phyloP scores from a whole-genome alignment of 2,797 vertebrate species.

The Macroramphosus scolopax region DNA sequence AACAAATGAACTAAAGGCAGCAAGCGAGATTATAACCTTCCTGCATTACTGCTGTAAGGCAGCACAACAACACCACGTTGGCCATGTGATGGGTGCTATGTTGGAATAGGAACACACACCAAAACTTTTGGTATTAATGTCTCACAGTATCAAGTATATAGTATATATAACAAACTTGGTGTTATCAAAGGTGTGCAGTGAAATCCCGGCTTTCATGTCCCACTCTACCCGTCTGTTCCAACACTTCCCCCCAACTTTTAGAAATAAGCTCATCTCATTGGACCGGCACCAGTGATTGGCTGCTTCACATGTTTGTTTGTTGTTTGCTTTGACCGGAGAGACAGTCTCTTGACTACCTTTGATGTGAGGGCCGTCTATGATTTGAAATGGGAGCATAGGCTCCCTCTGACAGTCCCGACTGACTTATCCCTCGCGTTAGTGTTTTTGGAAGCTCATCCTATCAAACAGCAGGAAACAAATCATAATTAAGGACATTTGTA shows the following conservation, averaged over 20 bases:
- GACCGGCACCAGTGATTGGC: slow-evolving; percentile 56
- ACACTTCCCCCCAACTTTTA: slow-evolving; percentile 54
- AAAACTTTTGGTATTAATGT: no score
- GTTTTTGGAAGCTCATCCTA: slow-evolving; percentile 69
- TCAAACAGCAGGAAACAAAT: slow-evolving; percentile 70
- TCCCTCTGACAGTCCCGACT: slow-evolving; percentile 49
- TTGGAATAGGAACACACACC: no score
- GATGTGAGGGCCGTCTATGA: slow-evolving; percentile 71
- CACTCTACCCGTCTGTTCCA: slow-evolving; percentile 31
- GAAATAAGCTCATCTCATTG: slow-evolving; percentile 55
- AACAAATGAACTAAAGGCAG: no score
- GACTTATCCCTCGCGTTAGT: slow-evolving; percentile 44
- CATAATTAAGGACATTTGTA: slow-evolving; percentile 74
- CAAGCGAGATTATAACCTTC: no score
- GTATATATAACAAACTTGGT: slow-evolving; percentile 52
- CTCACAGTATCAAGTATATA: no score
- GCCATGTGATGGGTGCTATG: no score
- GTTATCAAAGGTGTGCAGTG: slow-evolving; percentile 42
- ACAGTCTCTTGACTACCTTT: slow-evolving; percentile 68
- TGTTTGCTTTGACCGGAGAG: slow-evolving; percentile 69
- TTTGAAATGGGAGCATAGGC: slow-evolving; percentile 69
- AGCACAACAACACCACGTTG: no score
- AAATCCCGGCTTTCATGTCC: slow-evolving; percentile 45
- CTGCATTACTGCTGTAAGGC: no score
- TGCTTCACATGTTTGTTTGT: slow-evolving; percentile 68